phyloP scores from a whole-genome alignment of 1,140 invertebrate genomes.

The Penaeus japonicus region DNA sequence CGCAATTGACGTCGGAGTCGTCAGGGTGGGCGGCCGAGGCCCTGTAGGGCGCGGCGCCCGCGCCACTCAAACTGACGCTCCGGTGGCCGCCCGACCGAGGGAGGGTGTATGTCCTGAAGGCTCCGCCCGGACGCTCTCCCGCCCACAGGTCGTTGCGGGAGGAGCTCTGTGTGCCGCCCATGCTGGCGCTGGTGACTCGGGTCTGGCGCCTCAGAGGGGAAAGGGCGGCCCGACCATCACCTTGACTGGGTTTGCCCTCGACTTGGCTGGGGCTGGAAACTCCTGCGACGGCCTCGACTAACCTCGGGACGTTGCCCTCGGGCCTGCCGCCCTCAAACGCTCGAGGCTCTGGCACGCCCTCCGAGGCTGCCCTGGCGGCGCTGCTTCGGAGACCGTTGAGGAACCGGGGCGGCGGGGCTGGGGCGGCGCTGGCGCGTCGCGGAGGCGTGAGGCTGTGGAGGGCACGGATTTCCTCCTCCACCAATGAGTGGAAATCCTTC shows the following conservation, averaged over 20 bases:
- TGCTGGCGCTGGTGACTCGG: background rate
- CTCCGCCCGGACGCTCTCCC: constrained; percentile 2
- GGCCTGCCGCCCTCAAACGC: background rate
- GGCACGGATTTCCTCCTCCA: constrained; percentile 37
- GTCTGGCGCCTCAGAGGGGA: background rate
- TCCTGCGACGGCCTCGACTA: background rate
- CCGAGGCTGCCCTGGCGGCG: background rate
- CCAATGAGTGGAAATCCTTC: constrained; percentile 32
- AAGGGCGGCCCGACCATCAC: background rate
- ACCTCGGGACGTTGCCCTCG: background rate
- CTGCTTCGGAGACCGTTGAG: background rate
- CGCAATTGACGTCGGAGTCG: constrained; percentile 42
- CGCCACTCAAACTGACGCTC: constrained; percentile 49
- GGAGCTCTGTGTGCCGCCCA: constrained; percentile 31
- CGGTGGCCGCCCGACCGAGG: constrained; percentile 34
- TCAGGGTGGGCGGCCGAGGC: constrained; percentile 48
- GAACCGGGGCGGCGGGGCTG: background rate
- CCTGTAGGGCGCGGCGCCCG: constrained; percentile 1
- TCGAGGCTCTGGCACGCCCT: background rate
- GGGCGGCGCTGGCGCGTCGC: background rate
- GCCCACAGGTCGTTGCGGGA: background rate
- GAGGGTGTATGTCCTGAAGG: constrained; percentile 47
- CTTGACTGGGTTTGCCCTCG: no score
- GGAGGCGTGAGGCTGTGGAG: background rate
- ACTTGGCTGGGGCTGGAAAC: no score